Evolutionary conservation across 2,888 invertebrate genomes (phyloP).

Genomic region (Sabatieria punctata): DNA sequence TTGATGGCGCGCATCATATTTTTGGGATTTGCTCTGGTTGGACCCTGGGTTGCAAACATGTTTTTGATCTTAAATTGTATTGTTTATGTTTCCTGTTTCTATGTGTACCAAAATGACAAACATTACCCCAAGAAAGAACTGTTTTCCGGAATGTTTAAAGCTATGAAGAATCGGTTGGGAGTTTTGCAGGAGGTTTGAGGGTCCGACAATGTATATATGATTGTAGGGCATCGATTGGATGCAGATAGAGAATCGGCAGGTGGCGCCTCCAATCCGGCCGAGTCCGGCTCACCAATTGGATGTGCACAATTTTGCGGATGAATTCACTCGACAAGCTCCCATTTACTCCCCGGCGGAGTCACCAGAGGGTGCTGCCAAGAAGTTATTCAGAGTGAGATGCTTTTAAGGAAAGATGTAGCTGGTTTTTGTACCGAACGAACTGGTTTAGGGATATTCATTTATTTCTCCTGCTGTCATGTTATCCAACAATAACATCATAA

Average conservation of each 20-base stretch:
- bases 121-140: too few relatives aligned
- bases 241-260: conserved; percentile 54
- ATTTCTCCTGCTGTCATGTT: conserved; percentile 78
- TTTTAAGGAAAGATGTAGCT: not conserved
- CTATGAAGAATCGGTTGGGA: too few relatives aligned
- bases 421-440: not conserved
- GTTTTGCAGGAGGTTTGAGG: too few relatives aligned
- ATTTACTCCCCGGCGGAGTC: conserved; percentile 77
- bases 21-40: too few relatives aligned
- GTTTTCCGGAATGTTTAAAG: too few relatives aligned
- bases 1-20: too few relatives aligned
- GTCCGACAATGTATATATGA: conserved; percentile 10
- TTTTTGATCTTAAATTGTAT: too few relatives aligned
- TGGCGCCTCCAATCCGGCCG: conserved; percentile 78
- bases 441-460: conserved; percentile 67
- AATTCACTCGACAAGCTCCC: conserved; percentile 79
- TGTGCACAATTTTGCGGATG: conserved; percentile 86
- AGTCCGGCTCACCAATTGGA: conserved; percentile 64
- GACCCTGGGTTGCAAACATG: too few relatives aligned
- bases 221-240: conserved; percentile 58
- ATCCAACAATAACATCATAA: conserved; percentile 48
- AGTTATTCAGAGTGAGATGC: conserved; percentile 58
- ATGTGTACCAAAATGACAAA: too few relatives aligned
- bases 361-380: conserved; percentile 54
- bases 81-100: too few relatives aligned